phyloP scores from a whole-genome alignment of 2,888 invertebrate genomes.

The Diarsia brunnea region DNA sequence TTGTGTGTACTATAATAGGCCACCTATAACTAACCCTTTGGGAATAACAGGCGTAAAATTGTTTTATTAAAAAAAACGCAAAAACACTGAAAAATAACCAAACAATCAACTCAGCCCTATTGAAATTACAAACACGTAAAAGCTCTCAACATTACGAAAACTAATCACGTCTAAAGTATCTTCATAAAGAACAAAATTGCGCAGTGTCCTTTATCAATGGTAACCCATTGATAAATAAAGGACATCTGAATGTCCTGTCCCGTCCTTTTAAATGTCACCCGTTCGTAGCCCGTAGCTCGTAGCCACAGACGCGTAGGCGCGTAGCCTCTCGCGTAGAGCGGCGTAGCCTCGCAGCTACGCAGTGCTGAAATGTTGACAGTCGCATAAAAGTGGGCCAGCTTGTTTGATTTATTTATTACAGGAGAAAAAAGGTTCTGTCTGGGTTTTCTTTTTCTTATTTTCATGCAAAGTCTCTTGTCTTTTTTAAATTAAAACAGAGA shows the following conservation, averaged over 20 bases:
- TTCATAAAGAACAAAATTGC: conserved; percentile 41
- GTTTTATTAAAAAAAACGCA: neutral
- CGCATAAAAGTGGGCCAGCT: conserved; percentile 45
- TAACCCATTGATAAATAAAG: conserved; percentile 62
- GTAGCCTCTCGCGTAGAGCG: conserved; percentile 43
- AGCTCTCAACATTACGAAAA: conserved; percentile 43
- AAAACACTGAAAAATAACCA: neutral
- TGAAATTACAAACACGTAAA: conserved; percentile 46
- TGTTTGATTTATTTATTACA: conserved; percentile 55
- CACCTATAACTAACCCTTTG: neutral
- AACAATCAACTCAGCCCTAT: neutral
- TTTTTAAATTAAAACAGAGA: neutral
- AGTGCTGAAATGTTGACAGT: conserved; percentile 47
- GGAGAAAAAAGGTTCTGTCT: conserved; percentile 24
- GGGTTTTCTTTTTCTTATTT: neutral
- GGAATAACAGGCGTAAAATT: neutral
- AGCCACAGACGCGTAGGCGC: conserved; percentile 68
- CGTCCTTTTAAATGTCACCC: conserved; percentile 64
- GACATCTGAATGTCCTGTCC: conserved; percentile 64
- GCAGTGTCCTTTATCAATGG: conserved; percentile 59
- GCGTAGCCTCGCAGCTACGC: conserved; percentile 58
- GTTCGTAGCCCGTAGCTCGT: conserved; percentile 55
- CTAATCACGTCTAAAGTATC: conserved; percentile 35
- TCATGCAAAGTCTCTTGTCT: neutral
- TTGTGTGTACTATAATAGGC: neutral